Base-by-base conservation (phyloP, 2,888 invertebrate species). In the Pristionchus japonicus region DNA sequence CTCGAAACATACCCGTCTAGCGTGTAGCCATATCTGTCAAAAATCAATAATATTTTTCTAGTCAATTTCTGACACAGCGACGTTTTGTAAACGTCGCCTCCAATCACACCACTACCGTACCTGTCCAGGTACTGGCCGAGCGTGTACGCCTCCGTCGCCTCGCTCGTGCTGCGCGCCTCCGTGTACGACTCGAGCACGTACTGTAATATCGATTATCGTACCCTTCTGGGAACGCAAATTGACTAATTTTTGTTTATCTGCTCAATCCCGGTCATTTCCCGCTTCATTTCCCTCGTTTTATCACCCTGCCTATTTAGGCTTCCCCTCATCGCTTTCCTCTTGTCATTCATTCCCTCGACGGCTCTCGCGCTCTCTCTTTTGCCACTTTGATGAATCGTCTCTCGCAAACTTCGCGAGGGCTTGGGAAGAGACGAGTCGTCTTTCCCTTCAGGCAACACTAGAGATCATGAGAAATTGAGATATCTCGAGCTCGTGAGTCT, bases 131-230 rank as follows among this genome's bases (percentile, higher is more conserved):
- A 77, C 80, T 77, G 85, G 37, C 88, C 88, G n/a, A 82, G 64
- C 23, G 80, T 88, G 80, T 47, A 88, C 3, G 94, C 92, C 89
- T 94, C 94, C 20, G 92, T 92, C n/a, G 92, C 91, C 84, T 92
- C 92, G 82, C 91, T 90, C 13, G 92, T 93, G 31, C 92, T 92
- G 52, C 94, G 89, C 17, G 93, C 91, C 88, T 94, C 94, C 31
- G 93, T 94, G 90, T 92, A 94, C 34, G 94, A 94, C 87, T 94
- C 94, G 86, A 94, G 90, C 43, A 89, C 90, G 88, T 94, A 94
- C 93, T 94, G 61, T 61, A 84, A 84, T 40, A 61, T 70, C 70
- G 37, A 70, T 74, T 74, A 67, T 20, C 67, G 67, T 61, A 61
- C n/a, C 11, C 61, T 9, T 20, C 52, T 17, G 11, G 20, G 13